phyloP scores from a whole-genome alignment of 2,113 vertebrate genomes.

The Nycticebus coucang region DNA sequence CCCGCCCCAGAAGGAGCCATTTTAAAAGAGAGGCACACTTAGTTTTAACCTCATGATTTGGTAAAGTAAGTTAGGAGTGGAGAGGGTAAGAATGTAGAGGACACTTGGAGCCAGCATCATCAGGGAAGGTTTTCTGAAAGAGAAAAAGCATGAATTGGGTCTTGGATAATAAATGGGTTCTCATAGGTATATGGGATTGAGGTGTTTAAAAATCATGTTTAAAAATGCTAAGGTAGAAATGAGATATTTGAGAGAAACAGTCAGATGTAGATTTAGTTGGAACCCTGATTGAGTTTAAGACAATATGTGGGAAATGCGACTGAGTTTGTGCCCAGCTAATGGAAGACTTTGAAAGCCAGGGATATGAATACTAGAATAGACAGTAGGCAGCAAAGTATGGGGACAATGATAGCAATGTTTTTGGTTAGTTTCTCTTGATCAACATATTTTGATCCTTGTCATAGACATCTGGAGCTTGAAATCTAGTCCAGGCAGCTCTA shows the following conservation, averaged over 20 bases:
- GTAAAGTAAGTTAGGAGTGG: background rate
- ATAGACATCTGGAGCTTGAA: constrained; percentile 7
- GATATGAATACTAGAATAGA: background rate
- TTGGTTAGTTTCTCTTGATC: background rate
- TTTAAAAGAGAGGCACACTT: background rate
- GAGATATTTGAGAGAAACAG: background rate
- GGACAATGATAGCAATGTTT: background rate
- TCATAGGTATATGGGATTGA: background rate
- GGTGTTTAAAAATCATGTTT: background rate
- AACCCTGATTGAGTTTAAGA: background rate
- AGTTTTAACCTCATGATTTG: background rate
- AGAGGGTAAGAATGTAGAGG: background rate
- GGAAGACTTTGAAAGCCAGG: background rate
- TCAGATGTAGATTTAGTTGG: background rate
- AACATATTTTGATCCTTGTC: constrained; percentile 12
- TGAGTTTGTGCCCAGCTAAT: background rate
- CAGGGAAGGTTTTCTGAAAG: background rate
- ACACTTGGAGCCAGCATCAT: background rate
- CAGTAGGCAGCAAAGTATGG: background rate
- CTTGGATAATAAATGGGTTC: background rate
- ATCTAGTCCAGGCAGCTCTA: background rate
- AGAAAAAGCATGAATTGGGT: background rate
- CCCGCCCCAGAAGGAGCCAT: background rate
- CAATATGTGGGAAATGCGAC: background rate
- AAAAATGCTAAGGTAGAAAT: background rate